Conservation (phyloP, 2,113 vertebrate genomes). For the Labeo catla region DNA sequence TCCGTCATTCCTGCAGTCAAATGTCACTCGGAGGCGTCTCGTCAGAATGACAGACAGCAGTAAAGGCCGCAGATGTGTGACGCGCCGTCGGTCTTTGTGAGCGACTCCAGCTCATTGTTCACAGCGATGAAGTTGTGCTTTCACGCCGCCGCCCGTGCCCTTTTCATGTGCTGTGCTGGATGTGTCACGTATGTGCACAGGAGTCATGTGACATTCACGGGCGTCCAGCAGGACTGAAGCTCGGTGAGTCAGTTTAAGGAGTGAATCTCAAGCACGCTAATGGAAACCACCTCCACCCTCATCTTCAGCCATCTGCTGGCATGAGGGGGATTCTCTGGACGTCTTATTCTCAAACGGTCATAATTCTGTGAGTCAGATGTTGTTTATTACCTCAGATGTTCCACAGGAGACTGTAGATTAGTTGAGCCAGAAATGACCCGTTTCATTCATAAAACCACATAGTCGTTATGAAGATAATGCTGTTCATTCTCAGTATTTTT, state of each 20-base stretch:
- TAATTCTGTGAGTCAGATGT: not conserved
- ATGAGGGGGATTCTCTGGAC: constrained; percentile 6
- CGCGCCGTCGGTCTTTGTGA: not conserved
- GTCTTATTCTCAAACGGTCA: not conserved
- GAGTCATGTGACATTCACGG: constrained; percentile 3
- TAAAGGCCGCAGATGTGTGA: not conserved
- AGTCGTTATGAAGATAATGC: not conserved
- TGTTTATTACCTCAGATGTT: not conserved
- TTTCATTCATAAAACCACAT: not conserved
- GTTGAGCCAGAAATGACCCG: not conserved
- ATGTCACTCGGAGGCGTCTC: not conserved
- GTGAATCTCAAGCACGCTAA: not conserved
- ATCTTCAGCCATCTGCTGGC: not conserved
- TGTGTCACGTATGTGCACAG: not conserved
- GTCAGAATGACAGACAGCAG: not conserved
- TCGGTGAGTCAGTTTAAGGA: not conserved
- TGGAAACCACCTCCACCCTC: constrained; percentile 4
- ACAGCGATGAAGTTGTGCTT: not conserved
- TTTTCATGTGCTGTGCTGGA: not conserved
- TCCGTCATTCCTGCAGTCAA: not conserved
- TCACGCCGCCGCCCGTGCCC: not conserved
- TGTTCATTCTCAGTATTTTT: not conserved
- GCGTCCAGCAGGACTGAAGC: too few relatives aligned
- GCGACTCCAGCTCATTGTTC: not conserved
- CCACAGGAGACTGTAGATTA: not conserved